These are phyloP conservation scores for Phyllotreta striolata DNA, from an alignment of 2,888 invertebrate species.

Conservation along the genomic window DNA sequence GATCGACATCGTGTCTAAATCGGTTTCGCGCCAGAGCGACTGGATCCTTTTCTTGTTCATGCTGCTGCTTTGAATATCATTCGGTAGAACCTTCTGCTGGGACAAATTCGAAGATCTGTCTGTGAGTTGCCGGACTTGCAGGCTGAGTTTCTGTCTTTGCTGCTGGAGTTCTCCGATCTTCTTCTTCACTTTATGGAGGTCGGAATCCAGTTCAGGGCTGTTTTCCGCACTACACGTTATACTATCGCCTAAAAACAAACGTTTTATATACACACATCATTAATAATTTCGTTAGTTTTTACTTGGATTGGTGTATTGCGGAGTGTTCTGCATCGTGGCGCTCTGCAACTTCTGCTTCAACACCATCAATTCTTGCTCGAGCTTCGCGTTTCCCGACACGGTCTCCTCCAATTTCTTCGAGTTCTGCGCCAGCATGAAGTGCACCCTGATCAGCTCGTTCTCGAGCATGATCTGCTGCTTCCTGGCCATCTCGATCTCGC, in stretches of 20 bases:
- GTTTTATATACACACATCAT: neutral
- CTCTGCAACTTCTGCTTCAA: slow-evolving; percentile 84
- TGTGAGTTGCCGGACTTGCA: slow-evolving; percentile 85
- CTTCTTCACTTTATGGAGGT: slow-evolving; percentile 82
- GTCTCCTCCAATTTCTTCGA: slow-evolving; percentile 94
- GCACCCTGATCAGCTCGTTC: slow-evolving; percentile 82
- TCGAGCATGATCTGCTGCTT: slow-evolving; percentile 77
- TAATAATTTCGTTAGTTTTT: slow-evolving; percentile 24
- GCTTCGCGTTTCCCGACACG: slow-evolving; percentile 86
- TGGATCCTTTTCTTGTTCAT: slow-evolving; percentile 67
- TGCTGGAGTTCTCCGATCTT: slow-evolving; percentile 86
- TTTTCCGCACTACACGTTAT: slow-evolving; percentile 64
- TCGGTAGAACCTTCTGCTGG: slow-evolving; percentile 61
- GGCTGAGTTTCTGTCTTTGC: slow-evolving; percentile 84
- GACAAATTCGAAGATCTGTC: slow-evolving; percentile 79
- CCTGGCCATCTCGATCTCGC: slow-evolving; percentile 72
- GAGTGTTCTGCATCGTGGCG: slow-evolving; percentile 65
- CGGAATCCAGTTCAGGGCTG: slow-evolving; percentile 78
- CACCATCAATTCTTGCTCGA: slow-evolving; percentile 87
- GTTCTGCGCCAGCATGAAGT: slow-evolving; percentile 87
- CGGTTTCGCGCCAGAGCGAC: slow-evolving; percentile 88
- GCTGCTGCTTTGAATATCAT: slow-evolving; percentile 34
- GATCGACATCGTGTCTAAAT: slow-evolving; percentile 82
- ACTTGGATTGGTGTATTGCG: slow-evolving; percentile 60
- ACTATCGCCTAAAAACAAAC: slow-evolving; percentile 56